Evolutionary conservation across 2,888 invertebrate genomes (phyloP), one percentile per base, ranked within the genome.

Genomic region (Drosophila birchii): DNA sequence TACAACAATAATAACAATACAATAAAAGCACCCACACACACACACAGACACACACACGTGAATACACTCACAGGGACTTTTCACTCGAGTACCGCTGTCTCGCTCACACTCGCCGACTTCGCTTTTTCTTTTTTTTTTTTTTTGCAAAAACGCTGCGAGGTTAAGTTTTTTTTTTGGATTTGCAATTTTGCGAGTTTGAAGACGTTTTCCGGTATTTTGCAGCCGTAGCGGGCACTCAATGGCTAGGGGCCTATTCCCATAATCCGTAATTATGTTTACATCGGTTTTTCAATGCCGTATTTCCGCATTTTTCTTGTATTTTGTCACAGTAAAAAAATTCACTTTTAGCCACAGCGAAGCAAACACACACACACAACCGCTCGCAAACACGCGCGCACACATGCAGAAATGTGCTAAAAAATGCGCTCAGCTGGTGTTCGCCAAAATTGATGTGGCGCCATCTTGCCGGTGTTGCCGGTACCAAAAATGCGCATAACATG

Each of bases 321-420:
- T 81, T 85, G 86, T 83, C 81, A 86, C 81, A 83, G 70, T 76
- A 86, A 86, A 81, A 81, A 82, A 84, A 72, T 61, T 72, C 55
- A 74, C 64, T 56, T 73, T 80, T 80, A 81, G 80, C 44, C 83
- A 78, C 38, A 54, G 53, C 53, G 80, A 80, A 82, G 83, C 80
- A 76, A 76, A 63, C 23, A 62, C 54, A 67, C 57, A 62, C 62
- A 58, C 80, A 67, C 79, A 78, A 81, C 69, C 73, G 81, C 45
- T 34, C 9, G 34, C 45, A 20, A 32, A 23, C 57, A 57, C 76
- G 79, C 79, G 79, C 78, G 78, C 71, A 71, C 56, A 80, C 36
- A 38, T 38, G 60, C 58, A 60, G 59, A 82, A 82, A 80, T 80
- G 82, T 80, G 83, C 80, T 80, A 80, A 80, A 79, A 83, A 80